Base-by-base conservation (phyloP, 2,888 invertebrate genomes). In the Drosophila recens region DNA sequence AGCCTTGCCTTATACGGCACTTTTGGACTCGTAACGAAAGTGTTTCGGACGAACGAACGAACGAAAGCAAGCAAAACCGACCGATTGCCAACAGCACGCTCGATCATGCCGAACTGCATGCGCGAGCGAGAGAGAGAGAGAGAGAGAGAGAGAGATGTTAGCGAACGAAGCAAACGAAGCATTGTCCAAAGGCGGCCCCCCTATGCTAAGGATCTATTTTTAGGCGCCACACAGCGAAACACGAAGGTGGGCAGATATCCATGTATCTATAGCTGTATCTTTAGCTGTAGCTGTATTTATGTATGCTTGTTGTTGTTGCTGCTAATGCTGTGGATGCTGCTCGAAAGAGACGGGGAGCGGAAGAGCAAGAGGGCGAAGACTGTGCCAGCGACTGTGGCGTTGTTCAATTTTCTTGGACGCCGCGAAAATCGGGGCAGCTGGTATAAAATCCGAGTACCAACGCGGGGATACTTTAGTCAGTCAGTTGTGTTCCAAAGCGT, bases 1-100 rank as follows among this genome's bases (percentile, higher is more conserved):
- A 87, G 82, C 84, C 92, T 92, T 92, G 91, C 92, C 92, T 91
- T 92, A 92, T 92, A 92, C 92, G 92, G 92, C 91, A 91, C 90
- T 91, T 92, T 92, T 91, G 86, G 77, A 80, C 82, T 75, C 72
- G 67, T 23, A 57, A 30, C 54, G 30, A 45, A 62, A 75, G 30
- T 64, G 61, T 40, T 54, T 56, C 67, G 61, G 38, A 72, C 61
- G 15, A 20, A 17, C 48, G 57, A 8, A 57, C 34, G 59, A 61
- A 42, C 51, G 33, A 40, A 4, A 38, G n/a, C 38, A 38, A 38
- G 38, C 38, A 38, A 34, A 30, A 40, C 62, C 70, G 80, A 40
- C 62, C 70, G 80, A 70, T 67, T 57, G 72, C 79, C 79, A 72
- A 72, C 77, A 71, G 75, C 86, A 87, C 65, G 82, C 80, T 85